Base-by-base conservation (phyloP, 2,113 vertebrate genomes). In the Oncorhynchus masou region DNA sequence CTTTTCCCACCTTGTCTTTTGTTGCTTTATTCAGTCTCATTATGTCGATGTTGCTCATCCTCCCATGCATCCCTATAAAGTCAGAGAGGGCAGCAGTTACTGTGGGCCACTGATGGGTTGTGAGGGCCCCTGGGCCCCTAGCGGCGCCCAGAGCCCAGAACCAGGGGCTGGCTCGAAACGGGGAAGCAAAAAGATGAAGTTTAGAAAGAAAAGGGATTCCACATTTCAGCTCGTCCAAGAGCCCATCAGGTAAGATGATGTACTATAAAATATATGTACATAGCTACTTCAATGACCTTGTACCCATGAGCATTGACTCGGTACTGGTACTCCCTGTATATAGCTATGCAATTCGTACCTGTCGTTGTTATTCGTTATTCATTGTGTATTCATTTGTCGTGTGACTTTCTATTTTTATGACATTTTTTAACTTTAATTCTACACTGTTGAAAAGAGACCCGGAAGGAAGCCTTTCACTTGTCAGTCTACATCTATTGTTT, bases 141-240 rank as follows among this genome's bases (percentile, higher is more conserved):
- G 90, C 90, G 95, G 94, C 94, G 89, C 83, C 79, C 90, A 91
- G 86, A 93, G 86, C 87, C 91, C 95, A 89, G 95, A 96, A 90
- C 90, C 81, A 82, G 93, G 95, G 85, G 86, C 92, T 92, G 87
- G 86, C 85, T 90, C 88, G 87, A 97, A 96, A 94, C 96, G 91
- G 94, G 93, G 95, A 90, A 90, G 90, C 94, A 97, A 95, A 95
- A 96, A 94, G 94, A 96, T 95, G 94, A 96, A 96, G 94, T 96
- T 96, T 92, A 98, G 96, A 97, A 97, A 96, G 93, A 95, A 92
- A 94, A 98, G 95, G 95, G 95, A 96, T 91, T 91, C 94, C 90
- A 97, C 96, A 96, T 86, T 89, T 25, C 95, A 94, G 73, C 88
- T 93, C 90, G 93, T 91, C 90, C 93, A 94, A 92, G 95, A 95